A percentile compares a stretch with the other conserved stretches of the same genome.
phyloP scores from a whole-genome alignment of 1,140 invertebrate genomes.

The Atta colombica region DNA sequence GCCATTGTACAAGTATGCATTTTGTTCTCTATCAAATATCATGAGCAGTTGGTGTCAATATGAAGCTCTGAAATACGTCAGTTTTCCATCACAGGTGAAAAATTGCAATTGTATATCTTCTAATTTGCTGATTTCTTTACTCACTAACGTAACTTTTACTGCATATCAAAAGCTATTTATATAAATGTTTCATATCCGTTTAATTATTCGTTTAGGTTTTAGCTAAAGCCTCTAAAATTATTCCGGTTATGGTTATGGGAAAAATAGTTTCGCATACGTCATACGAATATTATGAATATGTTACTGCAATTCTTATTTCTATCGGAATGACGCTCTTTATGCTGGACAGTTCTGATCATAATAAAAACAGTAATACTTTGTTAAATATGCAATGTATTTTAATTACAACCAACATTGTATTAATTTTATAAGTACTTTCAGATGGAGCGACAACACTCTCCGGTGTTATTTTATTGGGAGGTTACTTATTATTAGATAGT shows the following conservation, averaged over 20 bases:
- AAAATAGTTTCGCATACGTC: constrained; percentile 95
- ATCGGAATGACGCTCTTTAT: constrained; percentile 97
- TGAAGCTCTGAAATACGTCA: constrained; percentile 99
- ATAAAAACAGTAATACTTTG: constrained; percentile 83
- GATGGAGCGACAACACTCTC: constrained; percentile 93
- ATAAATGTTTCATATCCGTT: constrained; percentile 2
- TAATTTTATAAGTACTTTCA: constrained; percentile 73
- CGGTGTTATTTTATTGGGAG: constrained; percentile 94
- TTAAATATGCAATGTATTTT: constrained; percentile 16
- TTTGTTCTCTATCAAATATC: constrained; percentile 98
- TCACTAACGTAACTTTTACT: background rate
- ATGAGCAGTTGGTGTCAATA: constrained; percentile 99
- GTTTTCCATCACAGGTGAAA: constrained; percentile 97
- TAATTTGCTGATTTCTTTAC: background rate
- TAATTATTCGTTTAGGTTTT: constrained; percentile 89
- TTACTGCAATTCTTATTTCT: constrained; percentile 96
- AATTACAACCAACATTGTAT: constrained; percentile 62
- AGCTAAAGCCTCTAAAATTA: constrained; percentile 97
- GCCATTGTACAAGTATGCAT: constrained; percentile 98
- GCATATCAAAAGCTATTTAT: background rate
- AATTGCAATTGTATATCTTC: background rate
- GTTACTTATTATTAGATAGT: constrained; percentile 98
- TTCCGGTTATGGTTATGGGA: constrained; percentile 99
- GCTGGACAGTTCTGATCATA: constrained; percentile 89
- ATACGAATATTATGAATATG: constrained; percentile 97